phyloP scores from a whole-genome alignment of 2,113 vertebrate species.

The Vireo altiloquus region DNA sequence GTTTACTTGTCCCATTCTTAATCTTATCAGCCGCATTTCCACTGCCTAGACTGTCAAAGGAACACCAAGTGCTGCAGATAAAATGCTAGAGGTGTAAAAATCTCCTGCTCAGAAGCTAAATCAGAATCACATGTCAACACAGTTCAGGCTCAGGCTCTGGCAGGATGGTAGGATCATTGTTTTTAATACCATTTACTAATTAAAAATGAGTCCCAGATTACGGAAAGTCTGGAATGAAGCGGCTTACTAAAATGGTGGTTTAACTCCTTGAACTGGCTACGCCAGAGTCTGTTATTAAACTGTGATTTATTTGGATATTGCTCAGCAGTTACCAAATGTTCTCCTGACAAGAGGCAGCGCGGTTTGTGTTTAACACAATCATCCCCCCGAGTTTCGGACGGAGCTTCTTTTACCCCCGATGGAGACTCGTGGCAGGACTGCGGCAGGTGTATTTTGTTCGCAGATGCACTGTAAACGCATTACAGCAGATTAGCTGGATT shows the following conservation, averaged over 20 bases:
- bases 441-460: neutral
- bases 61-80: neutral
- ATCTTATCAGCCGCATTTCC: slow-evolving; percentile 17
- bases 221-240: neutral
- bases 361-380: accelerated
- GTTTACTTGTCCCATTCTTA: neutral
- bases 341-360: neutral
- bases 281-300: neutral
- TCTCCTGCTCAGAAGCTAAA: slow-evolving; percentile 36
- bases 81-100: slow-evolving; percentile 15
- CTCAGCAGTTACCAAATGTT: neutral
- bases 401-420: neutral
- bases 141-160: neutral
- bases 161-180: slow-evolving; percentile 18
- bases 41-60: neutral
- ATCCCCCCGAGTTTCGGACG: neutral
- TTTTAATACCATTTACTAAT: slow-evolving; percentile 67
- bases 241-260: neutral
- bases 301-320: neutral
- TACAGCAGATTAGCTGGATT: slow-evolving; percentile 45
- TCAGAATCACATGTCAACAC: slow-evolving; percentile 22
- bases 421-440: neutral
- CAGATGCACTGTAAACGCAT: slow-evolving; percentile 22
- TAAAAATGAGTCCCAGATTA: slow-evolving; percentile 39
- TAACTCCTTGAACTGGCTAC: neutral